Percentiles rank a stretch among this genome's conserved stretches.
phyloP scores from a whole-genome alignment of 2,888 invertebrate species.

The Temnothorax rugatulus region DNA sequence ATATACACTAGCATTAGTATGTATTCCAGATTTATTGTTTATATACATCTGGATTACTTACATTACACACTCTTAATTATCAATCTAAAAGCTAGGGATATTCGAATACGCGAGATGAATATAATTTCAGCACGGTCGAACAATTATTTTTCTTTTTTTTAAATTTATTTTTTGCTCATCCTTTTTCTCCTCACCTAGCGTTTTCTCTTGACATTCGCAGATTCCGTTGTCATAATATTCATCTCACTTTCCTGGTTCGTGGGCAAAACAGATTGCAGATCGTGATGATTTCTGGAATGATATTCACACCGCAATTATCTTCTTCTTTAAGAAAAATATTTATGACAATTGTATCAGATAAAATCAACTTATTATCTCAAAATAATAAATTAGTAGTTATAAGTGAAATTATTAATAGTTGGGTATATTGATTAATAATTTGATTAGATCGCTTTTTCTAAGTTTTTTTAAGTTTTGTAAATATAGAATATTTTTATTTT shows the following conservation, averaged over 20 bases:
- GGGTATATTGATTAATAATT: not conserved
- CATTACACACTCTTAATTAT: not conserved
- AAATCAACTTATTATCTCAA: not conserved
- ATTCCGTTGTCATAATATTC: not conserved
- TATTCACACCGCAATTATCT: not conserved
- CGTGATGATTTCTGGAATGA: not conserved
- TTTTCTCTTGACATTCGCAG: not conserved
- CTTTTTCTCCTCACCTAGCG: not conserved
- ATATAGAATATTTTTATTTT: not conserved
- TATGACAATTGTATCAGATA: not conserved
- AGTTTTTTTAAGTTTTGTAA: not conserved
- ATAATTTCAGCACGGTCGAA: conserved; percentile 11
- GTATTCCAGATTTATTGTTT: not conserved
- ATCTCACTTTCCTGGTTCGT: not conserved
- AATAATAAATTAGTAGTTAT: conserved; percentile 8
- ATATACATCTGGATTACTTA: not conserved
- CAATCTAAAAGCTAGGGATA: not conserved
- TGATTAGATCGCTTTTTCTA: not conserved
- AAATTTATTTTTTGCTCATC: not conserved
- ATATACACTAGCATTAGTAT: not conserved
- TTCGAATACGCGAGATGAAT: not conserved
- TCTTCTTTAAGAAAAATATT: not conserved
- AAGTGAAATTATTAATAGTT: not conserved
- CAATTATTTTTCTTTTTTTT: conserved; percentile 4
- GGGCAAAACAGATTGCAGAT: not conserved